phyloP scores from a whole-genome alignment of 2,113 vertebrate genomes.

The Xenopus laevis region DNA sequence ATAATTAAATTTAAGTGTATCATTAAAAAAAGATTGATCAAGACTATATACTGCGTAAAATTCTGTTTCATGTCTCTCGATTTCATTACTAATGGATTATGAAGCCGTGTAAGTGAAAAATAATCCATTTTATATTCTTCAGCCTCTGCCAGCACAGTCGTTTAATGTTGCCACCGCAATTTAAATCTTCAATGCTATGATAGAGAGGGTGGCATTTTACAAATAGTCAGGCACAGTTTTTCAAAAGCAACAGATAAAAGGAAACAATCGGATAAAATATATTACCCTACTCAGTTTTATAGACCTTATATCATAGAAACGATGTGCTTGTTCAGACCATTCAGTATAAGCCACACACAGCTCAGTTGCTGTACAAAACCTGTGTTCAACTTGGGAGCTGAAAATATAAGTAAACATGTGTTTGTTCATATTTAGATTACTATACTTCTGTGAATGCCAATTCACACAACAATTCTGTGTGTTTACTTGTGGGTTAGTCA shows the following conservation, averaged over 20 bases:
- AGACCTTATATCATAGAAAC: too few species aligned
- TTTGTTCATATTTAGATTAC: too few species aligned
- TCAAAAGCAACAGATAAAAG: neutral
- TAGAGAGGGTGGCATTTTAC: neutral
- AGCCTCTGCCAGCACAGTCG: constrained; percentile 4
- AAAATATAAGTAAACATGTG: too few species aligned
- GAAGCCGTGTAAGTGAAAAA: constrained; percentile 40
- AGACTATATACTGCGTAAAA: constrained; percentile 29
- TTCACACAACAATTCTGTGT: too few species aligned
- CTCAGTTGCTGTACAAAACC: too few species aligned
- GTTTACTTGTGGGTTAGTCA: too few species aligned
- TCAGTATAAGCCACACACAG: too few species aligned
- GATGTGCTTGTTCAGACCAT: too few species aligned
- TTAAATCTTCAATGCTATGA: constrained; percentile 3
- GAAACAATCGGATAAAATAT: neutral
- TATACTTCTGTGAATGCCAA: too few species aligned
- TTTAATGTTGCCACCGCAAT: constrained; percentile 27
- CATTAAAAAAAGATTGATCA: constrained; percentile 42
- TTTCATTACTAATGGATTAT: constrained; percentile 45
- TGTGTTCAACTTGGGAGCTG: too few species aligned
- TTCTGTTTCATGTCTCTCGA: constrained; percentile 33
- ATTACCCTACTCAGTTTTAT: too few species aligned
- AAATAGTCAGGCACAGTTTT: constrained; percentile 3
- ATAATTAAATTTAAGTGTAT: constrained; percentile 32
- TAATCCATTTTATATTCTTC: constrained; percentile 39